Evolutionary conservation across 92 coral and sea anemone species (phyloP), one percentile per base, ranked within the genome.

Genomic region (Epizoanthus scotinus): DNA sequence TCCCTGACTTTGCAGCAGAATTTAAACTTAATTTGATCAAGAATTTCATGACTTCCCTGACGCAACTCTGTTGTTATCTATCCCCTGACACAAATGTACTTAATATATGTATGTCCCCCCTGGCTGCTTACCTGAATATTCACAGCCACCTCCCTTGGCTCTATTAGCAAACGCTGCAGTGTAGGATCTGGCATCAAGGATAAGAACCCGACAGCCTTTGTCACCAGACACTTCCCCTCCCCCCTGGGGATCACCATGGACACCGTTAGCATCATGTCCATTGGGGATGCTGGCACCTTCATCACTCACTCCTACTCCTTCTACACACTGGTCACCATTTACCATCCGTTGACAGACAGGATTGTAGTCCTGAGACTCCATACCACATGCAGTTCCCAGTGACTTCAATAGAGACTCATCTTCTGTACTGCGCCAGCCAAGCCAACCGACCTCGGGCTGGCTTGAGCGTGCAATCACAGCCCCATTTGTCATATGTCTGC

Each of bases 81-180:
- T 34, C 40, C 40, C 6, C 40, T 34, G 40, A 34, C 40, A 34
- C 40, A 34, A 34, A 34, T 34, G n/a, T n/a, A n/a, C n/a, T n/a
- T n/a, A n/a, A 34, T 31, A 31, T 34, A 34, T 34, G 40, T 34
- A 61, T 9, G 10, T 15, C 31, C 31, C 31, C 29, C 29, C 31
- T 4, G 38, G 10, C 42, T 1, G 56, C 19, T 18, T 53, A 95
- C 98, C 98, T 82, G 97, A 88, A 25, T 86, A 95, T 77, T 95
- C 98, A 77, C 91, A 90, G 15, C 98, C 98, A 47, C 98, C 98
- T 42, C 98, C 98, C 73, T 95, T 95, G 5, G 88, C 97, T 60
- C 98, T 87, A 82, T 95, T 95, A 55, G 92, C 98, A 38, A 92
- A 78, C 3, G 98, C 98, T 24, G 92, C 98, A 8, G 93, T 29